Percentiles rank a stretch among this genome's conserved stretches.
These are phyloP conservation scores for Triops longicaudatus DNA, from an alignment of 1,140 invertebrate species.

Conservation along the genomic window DNA sequence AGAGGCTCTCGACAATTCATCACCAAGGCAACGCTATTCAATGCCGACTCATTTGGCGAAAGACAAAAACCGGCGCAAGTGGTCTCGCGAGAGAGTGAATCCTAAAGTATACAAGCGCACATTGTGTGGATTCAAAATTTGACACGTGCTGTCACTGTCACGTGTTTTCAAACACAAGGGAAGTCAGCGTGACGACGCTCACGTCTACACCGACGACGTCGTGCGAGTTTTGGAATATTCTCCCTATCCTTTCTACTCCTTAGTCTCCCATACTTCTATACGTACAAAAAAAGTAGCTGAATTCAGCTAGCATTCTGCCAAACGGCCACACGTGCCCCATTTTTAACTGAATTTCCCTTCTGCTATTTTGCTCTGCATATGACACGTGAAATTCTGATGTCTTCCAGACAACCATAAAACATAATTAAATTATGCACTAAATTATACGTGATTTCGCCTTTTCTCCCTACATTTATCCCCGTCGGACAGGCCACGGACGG, in stretches of 20 bases:
- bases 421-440: too few species aligned
- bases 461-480: too few species aligned
- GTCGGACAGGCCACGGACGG: too few species aligned
- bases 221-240: not conserved
- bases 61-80: not conserved
- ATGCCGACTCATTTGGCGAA: not conserved
- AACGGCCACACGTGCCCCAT: too few species aligned
- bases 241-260: not conserved
- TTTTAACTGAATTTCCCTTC: too few species aligned
- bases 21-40: constrained; percentile 5
- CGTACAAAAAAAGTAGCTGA: not conserved
- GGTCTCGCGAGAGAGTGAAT: not conserved
- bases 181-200: not conserved
- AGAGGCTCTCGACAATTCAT: not conserved
- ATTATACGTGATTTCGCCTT: too few species aligned
- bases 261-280: not conserved
- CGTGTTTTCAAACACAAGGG: not conserved
- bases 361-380: too few species aligned
- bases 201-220: not conserved
- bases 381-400: too few species aligned
- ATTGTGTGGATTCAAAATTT: not conserved
- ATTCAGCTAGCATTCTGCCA: too few species aligned
- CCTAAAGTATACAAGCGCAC: not conserved
- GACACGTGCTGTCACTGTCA: not conserved
- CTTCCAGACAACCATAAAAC: too few species aligned